Base-by-base conservation (phyloP, 1,140 invertebrate genomes). In the Rhopalosiphum padi region DNA sequence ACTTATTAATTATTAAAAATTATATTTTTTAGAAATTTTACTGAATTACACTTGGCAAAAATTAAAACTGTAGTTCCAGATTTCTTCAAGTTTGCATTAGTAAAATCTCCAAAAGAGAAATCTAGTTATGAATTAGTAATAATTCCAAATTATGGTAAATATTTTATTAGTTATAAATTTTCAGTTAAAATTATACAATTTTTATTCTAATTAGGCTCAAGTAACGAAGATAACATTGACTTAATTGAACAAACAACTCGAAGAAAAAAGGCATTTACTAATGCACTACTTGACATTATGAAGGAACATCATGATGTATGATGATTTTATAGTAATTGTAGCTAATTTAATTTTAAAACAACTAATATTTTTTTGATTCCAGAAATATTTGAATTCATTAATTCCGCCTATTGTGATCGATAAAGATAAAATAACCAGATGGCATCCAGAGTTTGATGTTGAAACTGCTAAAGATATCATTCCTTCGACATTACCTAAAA, bases 361-460 rank as follows among this genome's bases (percentile, higher is more conserved):
- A 48, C 15, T 46, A 18, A 77, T 89, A 86, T 94, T 5, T 85
- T 87, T 93, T 46, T 93, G 41, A 43, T 87, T 94, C 30, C 87
- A 98, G 95, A 96, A 97, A 94, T 99, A 98, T 94, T 95, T 99
- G 8, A 95, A 95, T 18, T 96, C 96, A 68, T 95, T 98, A 83
- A 96, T 97, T 90, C 97, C 97, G 60, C 97, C 98, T 8, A 96
- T 99, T 95, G 95, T 96, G 18, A 96, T 98, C 53, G 95, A 97
- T 7, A 96, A 97, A 94, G 96, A 97, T 23, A 97, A 97, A 94
- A 95, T 99, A 37, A 97, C 97, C 3, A 96, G 98, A 83, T 99
- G 98, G 98, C 98, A 99, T 96, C 98, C 98, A 3, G 97, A 97
- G 94, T 99, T 99, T 95, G 96, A 97, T 94, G 95, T 99, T 18